Conservation (phyloP, 2,888 invertebrate species). For the Anagyrus pseudococci region DNA sequence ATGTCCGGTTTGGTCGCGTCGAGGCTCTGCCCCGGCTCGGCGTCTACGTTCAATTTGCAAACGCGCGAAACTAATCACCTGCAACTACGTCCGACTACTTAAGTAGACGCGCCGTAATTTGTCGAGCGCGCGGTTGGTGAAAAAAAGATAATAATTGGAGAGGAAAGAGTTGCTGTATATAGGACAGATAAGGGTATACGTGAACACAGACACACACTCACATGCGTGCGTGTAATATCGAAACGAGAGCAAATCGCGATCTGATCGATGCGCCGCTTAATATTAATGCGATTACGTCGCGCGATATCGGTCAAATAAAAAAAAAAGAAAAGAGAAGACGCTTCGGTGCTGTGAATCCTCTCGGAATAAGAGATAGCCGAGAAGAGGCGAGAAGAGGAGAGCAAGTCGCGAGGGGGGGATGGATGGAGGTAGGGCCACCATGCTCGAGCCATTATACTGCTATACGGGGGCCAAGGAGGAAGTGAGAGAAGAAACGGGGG, state of each 20-base stretch:
- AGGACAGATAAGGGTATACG: no score
- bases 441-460: constrained; percentile 52
- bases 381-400: constrained; percentile 35
- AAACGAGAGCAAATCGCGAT: neutral
- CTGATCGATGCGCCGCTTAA: constrained; percentile 20
- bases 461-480: constrained; percentile 51
- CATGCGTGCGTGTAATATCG: neutral
- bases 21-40: no score
- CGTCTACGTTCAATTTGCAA: constrained; percentile 22
- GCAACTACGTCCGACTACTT: constrained; percentile 9
- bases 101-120: constrained; percentile 19
- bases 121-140: neutral
- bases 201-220: no score
- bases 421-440: constrained; percentile 50
- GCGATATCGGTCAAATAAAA: neutral
- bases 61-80: constrained; percentile 12
- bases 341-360: neutral
- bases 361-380: neutral
- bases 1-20: no score
- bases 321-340: neutral
- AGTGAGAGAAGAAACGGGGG: neutral
- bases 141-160: constrained; percentile 5
- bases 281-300: constrained; percentile 4
- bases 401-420: constrained; percentile 34
- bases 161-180: neutral